Conservation (phyloP, 2,888 invertebrate genomes). For the Andrena chrysosceles region DNA sequence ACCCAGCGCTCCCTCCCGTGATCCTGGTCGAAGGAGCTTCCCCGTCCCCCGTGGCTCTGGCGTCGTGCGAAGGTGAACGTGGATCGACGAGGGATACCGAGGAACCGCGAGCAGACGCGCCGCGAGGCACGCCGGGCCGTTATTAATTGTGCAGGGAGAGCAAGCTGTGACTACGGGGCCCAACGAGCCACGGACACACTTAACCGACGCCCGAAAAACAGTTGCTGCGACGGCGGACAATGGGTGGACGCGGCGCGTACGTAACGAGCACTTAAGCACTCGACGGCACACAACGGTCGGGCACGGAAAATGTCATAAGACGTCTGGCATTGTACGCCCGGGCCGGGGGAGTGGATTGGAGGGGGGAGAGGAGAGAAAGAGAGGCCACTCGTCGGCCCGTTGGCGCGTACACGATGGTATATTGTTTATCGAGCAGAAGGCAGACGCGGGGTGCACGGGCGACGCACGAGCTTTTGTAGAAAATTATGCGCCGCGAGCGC, state of each 20-base stretch:
- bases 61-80: too few species aligned
- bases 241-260: slow-evolving; percentile 73
- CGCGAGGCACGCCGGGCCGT: slow-evolving; percentile 24
- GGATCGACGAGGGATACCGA: too few species aligned
- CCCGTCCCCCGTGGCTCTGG: too few species aligned
- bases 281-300: slow-evolving; percentile 71
- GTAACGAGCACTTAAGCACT: slow-evolving; percentile 79
- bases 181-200: slow-evolving; percentile 52
- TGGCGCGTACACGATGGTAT: slow-evolving; percentile 82
- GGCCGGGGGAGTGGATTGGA: too few species aligned
- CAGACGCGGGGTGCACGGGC: slow-evolving; percentile 55
- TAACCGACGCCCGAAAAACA: slow-evolving; percentile 69
- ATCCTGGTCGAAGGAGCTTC: too few species aligned
- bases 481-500: slow-evolving; percentile 42
- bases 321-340: slow-evolving; percentile 73
- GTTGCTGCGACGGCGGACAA: slow-evolving; percentile 70
- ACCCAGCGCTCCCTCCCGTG: too few species aligned
- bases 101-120: not conserved
- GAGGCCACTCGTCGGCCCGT: slow-evolving; percentile 78
- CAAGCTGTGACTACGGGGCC: not conserved
- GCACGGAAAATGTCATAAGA: slow-evolving; percentile 81
- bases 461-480: slow-evolving; percentile 51
- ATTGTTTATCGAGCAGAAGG: slow-evolving; percentile 81
- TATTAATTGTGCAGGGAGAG: slow-evolving; percentile 38
- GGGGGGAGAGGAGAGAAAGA: slow-evolving; percentile 9